Evolutionary conservation across 1,140 invertebrate genomes (phyloP), one percentile per base, ranked within the genome.

Genomic region (Apis laboriosa): DNA sequence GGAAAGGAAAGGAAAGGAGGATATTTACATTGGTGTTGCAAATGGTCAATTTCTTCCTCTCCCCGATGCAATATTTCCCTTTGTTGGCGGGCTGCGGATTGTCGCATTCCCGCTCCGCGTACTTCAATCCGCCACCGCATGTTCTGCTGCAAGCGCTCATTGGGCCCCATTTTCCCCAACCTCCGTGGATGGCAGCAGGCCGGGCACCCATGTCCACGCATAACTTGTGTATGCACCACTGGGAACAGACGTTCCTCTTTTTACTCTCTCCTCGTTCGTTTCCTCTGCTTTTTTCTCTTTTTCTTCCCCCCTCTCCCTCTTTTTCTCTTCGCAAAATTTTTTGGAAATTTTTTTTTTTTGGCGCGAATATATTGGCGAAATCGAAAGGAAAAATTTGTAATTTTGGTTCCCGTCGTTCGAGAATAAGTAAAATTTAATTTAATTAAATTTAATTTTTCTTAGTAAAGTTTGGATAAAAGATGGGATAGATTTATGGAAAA

Each of bases 181-280:
- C 95, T 12, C 96, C 96, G 89, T 96, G 94, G 55, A 96, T 95
- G 49, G 96, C 95, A 63, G 94, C 90, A 3, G 96, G 96, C 77
- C 95, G 92, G 53, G 95, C 94, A 0, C 95, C 96, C 84, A 96
- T 95, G 79, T 94, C 94, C 19, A 96, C 95, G 92, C 96, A 97
- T 80, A 95, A 92, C 60, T 95, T 95, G 80, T 93, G 93, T 77
- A 95, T 95, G 92, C 96, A 97, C 96, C 96, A 97, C 96, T 96
- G 88, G 24, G 74, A 51, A 63, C 61, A 58, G 21, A 19, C 12
- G 24, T 53, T 55, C 64, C 1, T 60, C 64, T 75, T 43, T 34
- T 34, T 34, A 34, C 28, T 2, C 28, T 2, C 34, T 3, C 34
- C 34, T 2, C 34, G 24, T 24, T 24, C 24, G 24, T 24, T 24